Conservation (phyloP, 2,797 vertebrate genomes). For the Epinephelus coioides region DNA sequence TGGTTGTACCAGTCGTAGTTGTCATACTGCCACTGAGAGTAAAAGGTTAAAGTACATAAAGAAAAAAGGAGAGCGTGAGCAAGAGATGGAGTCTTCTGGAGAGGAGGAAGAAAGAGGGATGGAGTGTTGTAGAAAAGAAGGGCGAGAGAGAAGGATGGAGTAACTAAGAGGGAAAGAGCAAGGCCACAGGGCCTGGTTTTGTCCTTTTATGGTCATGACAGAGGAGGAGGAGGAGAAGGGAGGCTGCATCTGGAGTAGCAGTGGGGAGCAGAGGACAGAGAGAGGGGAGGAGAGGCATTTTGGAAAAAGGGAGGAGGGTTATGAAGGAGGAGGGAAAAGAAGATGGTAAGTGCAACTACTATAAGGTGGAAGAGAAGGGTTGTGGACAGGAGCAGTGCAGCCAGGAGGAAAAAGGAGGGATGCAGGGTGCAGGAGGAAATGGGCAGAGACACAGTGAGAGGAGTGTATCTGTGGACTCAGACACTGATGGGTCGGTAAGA, state of each 20-base stretch:
- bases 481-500: constrained; percentile 13
- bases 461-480: not conserved
- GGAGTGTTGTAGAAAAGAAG: not conserved
- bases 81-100: constrained; percentile 2
- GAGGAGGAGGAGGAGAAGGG: constrained; percentile 52
- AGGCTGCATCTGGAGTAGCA: constrained; percentile 64
- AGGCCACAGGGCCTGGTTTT: constrained; percentile 53
- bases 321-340: not conserved
- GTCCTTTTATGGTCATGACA: constrained; percentile 85
- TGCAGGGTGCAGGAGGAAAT: not conserved
- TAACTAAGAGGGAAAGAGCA: constrained; percentile 29
- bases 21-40: not conserved
- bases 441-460: not conserved
- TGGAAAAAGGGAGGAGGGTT: constrained; percentile 9
- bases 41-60: not conserved
- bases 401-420: not conserved
- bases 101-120: constrained; percentile 9
- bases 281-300: constrained; percentile 21
- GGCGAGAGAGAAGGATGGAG: constrained; percentile 2
- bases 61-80: not conserved
- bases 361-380: not conserved
- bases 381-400: not conserved
- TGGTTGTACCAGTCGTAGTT: not conserved
- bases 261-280: constrained; percentile 21
- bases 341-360: not conserved